Evolutionary conservation across 1,140 invertebrate species (phyloP), one percentile per base, ranked within the genome.

Genomic region (Caenorhabditis remanei): DNA sequence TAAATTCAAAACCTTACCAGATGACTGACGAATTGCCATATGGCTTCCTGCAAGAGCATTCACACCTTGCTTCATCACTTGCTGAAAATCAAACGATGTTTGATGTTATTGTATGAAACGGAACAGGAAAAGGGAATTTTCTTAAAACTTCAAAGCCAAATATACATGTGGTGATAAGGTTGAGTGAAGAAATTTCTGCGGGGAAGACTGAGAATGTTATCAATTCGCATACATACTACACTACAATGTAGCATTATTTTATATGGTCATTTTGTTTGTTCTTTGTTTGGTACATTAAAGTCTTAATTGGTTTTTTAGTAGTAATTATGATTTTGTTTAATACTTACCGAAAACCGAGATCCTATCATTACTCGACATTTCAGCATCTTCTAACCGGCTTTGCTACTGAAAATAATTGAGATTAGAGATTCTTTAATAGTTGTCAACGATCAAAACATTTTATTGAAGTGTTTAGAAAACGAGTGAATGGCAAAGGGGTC

Each of bases 381-480:
- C 46, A 79, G 71, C 71, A 79, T 79, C 41, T 16, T 71, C 8
- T 7, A 7, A 13, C 24, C 24, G 24, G 21, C 46, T 43, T 24
- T 46, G 13, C 19, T 24, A 43, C 40, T 71, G 16, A 46, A 46
- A 43, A 4, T 32, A 32, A 2, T 8, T 16, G 9, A 40, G 21
- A 40, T 65, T 65, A 40, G 24, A 40, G 11, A 40, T 19, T 32
- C 19, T 24, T 50, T 21, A 19, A 32, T 6, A 32, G 16, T 46
- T 53, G 46, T 24, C 43, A 24, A 53, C 46, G 3, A 46, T 71
- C 21, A 8, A 46, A 71, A 71, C 19, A 40, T 24, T 13, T 24
- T 46, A 79, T 50, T 46, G 53, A 79, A 50, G 71, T 50, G 71
- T 79, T 79, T 79, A 79, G 46, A 14, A 79, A 79, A 79, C n/a